Percentiles rank a stretch among this genome's conserved stretches.
Conservation (phyloP, 2,888 invertebrate genomes). For the Anthophora plumipes region DNA sequence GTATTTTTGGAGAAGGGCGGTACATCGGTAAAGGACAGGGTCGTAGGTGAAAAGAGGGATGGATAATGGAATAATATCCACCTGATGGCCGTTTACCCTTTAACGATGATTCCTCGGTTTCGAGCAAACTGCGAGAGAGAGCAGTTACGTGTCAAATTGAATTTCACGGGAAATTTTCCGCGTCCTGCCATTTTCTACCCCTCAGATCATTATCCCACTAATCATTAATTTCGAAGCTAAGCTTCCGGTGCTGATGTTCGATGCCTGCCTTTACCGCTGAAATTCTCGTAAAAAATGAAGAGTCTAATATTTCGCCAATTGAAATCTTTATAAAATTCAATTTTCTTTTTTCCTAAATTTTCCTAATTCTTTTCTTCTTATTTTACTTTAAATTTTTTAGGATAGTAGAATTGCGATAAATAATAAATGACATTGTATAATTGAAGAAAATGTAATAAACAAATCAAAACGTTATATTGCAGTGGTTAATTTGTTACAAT, state of each 20-base stretch:
- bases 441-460: no score
- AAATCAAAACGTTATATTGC: neutral
- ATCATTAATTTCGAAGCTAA: constrained; percentile 47
- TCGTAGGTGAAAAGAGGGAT: constrained; percentile 55
- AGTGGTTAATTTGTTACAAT: neutral
- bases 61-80: constrained; percentile 70
- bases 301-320: neutral
- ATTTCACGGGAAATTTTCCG: constrained; percentile 70
- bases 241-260: constrained; percentile 21
- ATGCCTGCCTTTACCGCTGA: neutral
- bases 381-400: neutral
- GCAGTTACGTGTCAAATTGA: constrained; percentile 74
- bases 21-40: constrained; percentile 45
- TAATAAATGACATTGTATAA: neutral
- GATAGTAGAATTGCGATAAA: neutral
- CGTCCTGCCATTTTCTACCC: constrained; percentile 42
- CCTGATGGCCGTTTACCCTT: constrained; percentile 74
- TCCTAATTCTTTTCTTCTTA: no score
- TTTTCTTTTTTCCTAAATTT: no score
- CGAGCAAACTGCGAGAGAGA: constrained; percentile 59
- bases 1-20: constrained; percentile 57
- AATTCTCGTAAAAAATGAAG: neutral
- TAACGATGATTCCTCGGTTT: constrained; percentile 73
- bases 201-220: constrained; percentile 42
- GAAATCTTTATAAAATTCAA: neutral